Base-by-base conservation (phyloP, 2,888 invertebrate species). In the Gari tellinella region DNA sequence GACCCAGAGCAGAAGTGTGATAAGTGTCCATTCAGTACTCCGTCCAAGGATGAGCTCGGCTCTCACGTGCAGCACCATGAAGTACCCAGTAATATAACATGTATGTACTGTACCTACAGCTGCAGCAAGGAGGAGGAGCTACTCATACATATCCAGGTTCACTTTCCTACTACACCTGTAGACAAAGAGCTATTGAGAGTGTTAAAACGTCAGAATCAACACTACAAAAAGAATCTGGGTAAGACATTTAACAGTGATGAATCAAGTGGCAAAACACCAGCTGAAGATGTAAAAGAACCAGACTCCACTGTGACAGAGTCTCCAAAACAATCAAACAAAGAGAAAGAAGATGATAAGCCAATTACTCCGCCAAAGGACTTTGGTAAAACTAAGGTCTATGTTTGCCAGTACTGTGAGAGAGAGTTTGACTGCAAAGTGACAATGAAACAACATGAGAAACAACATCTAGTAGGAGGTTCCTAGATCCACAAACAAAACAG, bases 371-470 rank as follows among this genome's bases (percentile, higher is more conserved):
- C 4, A 10, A 73, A 56, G 31, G 75, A 78, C n/a, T 14, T 31
- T 0, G 81, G 76, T 26, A 84, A 82, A 62, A 80, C 74, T 4
- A 85, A 85, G 65, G 86, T 89, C 2, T 89, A 87, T 66, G 87
- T 87, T 14, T 89, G 89, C 64, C 86, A 87, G 64, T 89, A 82
- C 61, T 88, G 89, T 82, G 89, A 89, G 52, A 63, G 88, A 17
- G 86, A 86, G 60, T 89, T 88, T 81, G 85, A 88, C 67, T 82
- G 83, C 21, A 88, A 87, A 72, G 53, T 69, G 1, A 68, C 72
- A 7, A 84, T 89, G 88, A 64, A 86, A n/a, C 82, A 84, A 57
- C 89, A 89, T 76, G 88, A 88, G 55, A 84, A 82, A 21, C 88
- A 88, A 62, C 89, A 89, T 78, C 58, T 86, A 57, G 80, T 83